phyloP scores from a whole-genome alignment of 2,888 invertebrate genomes.

The Trissoscelio sp. region DNA sequence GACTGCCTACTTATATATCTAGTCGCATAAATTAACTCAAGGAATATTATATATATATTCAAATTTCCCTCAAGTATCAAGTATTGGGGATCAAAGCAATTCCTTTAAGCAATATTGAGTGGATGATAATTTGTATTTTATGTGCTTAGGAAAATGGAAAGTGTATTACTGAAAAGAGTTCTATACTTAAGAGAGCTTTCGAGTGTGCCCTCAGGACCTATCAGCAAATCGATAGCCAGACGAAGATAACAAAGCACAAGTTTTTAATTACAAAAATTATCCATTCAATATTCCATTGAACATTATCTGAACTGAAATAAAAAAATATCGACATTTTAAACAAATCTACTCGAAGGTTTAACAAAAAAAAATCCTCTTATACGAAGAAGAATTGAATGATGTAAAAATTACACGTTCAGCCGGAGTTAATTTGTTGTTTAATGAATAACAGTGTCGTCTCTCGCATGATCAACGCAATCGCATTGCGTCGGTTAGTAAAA shows the following conservation, averaged over 20 bases:
- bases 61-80: conserved; percentile 32
- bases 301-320: too few species aligned
- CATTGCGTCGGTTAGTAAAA: conserved; percentile 24
- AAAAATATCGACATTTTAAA: too few species aligned
- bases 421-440: conserved; percentile 34
- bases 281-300: too few species aligned
- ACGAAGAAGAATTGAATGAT: too few species aligned
- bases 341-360: too few species aligned
- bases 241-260: conserved; percentile 8
- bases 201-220: conserved; percentile 32
- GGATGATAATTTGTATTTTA: conserved; percentile 33
- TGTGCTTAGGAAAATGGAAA: conserved; percentile 35
- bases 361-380: too few species aligned
- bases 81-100: conserved; percentile 31
- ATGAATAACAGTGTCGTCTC: conserved; percentile 28
- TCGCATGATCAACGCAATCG: conserved; percentile 47
- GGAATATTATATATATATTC: conserved; percentile 14
- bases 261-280: conserved; percentile 29
- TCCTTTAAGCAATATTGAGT: conserved; percentile 33
- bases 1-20: neutral
- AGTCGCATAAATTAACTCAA: conserved; percentile 11
- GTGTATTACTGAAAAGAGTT: conserved; percentile 42
- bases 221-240: conserved; percentile 23
- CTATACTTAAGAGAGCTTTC: conserved; percentile 29
- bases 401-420: too few species aligned